Conservation (phyloP, 2,797 vertebrate genomes). For the Smutsia temminckii region DNA sequence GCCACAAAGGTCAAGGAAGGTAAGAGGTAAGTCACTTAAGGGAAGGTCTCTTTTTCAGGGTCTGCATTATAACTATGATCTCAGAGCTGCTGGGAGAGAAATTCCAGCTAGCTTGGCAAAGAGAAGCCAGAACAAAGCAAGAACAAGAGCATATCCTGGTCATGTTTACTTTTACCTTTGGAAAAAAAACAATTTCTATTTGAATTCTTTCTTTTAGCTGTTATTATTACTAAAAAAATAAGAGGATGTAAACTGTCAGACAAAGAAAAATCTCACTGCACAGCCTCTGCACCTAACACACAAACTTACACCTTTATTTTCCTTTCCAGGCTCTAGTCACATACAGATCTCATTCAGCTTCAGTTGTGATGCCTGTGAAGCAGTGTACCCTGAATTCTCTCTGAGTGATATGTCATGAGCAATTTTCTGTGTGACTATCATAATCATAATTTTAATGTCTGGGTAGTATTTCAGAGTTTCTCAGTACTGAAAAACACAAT, state of each 20-base stretch:
- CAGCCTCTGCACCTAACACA: fast-evolving
- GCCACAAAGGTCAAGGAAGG: fast-evolving
- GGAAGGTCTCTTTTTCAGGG: background rate
- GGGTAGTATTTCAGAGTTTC: background rate
- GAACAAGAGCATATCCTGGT: background rate
- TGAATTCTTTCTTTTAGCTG: background rate
- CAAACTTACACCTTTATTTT: background rate
- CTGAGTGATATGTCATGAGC: no score
- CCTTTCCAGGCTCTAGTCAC: background rate
- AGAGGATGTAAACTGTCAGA: background rate
- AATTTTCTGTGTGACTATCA: background rate
- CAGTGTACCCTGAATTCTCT: background rate
- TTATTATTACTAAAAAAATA: background rate
- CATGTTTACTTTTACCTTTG: background rate
- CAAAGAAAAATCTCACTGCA: background rate
- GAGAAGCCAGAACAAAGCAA: background rate
- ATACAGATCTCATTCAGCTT: fast-evolving
- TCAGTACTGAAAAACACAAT: no score
- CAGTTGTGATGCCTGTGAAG: fast-evolving
- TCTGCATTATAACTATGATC: fast-evolving
- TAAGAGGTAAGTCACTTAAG: background rate
- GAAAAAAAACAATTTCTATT: background rate
- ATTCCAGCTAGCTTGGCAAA: background rate
- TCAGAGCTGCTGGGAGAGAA: background rate
- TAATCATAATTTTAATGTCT: background rate